Evolutionary conservation across 30 jellyfish, hydroid and myxozoan species (phyloP).

Genomic region (Cassiopea andromeda): DNA sequence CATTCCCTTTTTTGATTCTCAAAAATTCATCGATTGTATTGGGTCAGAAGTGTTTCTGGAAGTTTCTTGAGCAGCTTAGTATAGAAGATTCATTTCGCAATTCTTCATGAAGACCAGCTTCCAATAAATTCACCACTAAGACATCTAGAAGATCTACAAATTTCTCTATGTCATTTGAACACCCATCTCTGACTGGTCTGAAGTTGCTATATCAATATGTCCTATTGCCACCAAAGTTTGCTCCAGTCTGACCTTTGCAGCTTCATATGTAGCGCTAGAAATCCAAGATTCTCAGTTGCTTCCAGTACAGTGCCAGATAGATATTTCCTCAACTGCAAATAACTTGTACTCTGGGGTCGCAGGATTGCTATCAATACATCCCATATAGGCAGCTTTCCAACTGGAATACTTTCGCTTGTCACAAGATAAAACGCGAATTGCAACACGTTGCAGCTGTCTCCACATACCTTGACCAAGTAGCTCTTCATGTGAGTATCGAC

Average conservation of each 20-base stretch:
- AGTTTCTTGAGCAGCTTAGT: conserved; percentile 67
- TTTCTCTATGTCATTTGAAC: conserved; percentile 54
- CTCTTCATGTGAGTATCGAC: no score
- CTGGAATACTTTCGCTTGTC: background rate
- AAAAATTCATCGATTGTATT: conserved; percentile 74
- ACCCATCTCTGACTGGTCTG: conserved; percentile 58
- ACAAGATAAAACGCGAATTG: background rate
- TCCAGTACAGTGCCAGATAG: conserved; percentile 27
- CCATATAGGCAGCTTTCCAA: conserved; percentile 41
- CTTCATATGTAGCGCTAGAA: conserved; percentile 54
- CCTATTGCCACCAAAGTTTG: conserved; percentile 32
- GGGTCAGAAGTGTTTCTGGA: conserved; percentile 76
- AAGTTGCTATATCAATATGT: conserved; percentile 25
- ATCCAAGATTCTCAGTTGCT: conserved; percentile 32
- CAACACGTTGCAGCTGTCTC: background rate
- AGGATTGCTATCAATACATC: conserved; percentile 33
- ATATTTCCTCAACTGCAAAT: conserved; percentile 39
- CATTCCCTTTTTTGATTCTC: conserved; percentile 54
- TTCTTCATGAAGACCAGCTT: conserved; percentile 68
- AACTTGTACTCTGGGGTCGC: conserved; percentile 36
- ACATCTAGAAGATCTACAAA: conserved; percentile 65
- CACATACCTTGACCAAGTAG: conserved; percentile 38
- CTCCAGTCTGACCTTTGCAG: conserved; percentile 47
- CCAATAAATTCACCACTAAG: conserved; percentile 48
- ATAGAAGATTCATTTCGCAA: conserved; percentile 78